Evolutionary conservation across 2,888 invertebrate genomes (phyloP).

Genomic region (Sepiola atlantica): DNA sequence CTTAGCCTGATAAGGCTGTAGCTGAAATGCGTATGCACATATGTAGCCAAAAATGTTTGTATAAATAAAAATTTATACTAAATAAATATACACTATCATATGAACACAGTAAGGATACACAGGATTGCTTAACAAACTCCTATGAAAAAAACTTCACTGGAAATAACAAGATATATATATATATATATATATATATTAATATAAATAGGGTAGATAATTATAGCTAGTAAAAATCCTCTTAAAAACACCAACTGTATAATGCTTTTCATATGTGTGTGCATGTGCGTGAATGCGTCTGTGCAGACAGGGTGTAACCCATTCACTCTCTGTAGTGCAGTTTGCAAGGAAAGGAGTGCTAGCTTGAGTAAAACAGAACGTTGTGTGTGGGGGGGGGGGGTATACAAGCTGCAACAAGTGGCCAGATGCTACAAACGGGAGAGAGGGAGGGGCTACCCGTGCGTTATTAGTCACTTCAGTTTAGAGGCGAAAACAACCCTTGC

Average conservation of each 20-base stretch:
- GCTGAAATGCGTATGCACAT: too few species aligned
- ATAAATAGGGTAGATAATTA: background rate
- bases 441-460: background rate
- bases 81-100: too few species aligned
- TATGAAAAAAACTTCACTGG: too few species aligned
- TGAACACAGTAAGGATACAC: too few species aligned
- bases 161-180: background rate
- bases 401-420: slow-evolving; percentile 20
- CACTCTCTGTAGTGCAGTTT: background rate
- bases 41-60: too few species aligned
- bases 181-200: background rate
- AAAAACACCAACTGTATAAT: background rate
- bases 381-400: background rate
- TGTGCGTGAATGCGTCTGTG: background rate
- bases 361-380: background rate
- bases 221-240: background rate
- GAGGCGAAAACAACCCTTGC: background rate
- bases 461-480: background rate
- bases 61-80: too few species aligned
- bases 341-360: background rate
- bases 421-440: background rate
- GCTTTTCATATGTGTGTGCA: background rate
- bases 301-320: background rate
- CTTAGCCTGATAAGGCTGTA: too few species aligned
- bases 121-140: too few species aligned